Conservation (phyloP, 2,113 vertebrate genomes). For the Hydropotes inermis region DNA sequence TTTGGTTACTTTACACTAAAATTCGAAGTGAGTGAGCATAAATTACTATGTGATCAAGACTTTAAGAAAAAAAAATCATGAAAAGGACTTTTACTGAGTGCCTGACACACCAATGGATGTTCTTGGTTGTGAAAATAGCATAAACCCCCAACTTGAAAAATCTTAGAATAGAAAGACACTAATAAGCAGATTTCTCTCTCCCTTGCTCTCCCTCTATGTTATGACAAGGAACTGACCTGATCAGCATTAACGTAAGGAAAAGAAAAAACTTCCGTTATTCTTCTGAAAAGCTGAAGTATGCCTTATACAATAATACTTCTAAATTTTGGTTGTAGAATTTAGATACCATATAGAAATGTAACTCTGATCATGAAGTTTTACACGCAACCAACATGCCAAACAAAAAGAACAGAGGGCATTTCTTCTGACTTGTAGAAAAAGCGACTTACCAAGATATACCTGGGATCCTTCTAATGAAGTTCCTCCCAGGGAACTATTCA, state of each 20-base stretch:
- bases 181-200: neutral
- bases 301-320: neutral
- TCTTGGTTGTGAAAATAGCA: neutral
- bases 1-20: neutral
- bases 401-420: neutral
- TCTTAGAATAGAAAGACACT: neutral
- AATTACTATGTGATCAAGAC: neutral
- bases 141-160: neutral
- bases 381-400: neutral
- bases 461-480: conserved; percentile 92
- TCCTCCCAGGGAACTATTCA: conserved; percentile 93
- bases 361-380: neutral
- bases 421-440: neutral
- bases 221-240: neutral
- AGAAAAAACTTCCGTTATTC: neutral
- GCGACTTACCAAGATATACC: conserved; percentile 91
- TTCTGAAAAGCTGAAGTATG: neutral
- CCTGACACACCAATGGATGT: neutral
- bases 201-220: neutral
- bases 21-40: neutral
- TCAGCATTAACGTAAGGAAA: neutral
- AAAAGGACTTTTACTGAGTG: neutral
- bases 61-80: neutral
- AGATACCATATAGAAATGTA: neutral
- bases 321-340: neutral